These are phyloP conservation scores for Pseudomugil gertrudae DNA, from an alignment of 2,797 vertebrate species.

Conservation along the genomic window DNA sequence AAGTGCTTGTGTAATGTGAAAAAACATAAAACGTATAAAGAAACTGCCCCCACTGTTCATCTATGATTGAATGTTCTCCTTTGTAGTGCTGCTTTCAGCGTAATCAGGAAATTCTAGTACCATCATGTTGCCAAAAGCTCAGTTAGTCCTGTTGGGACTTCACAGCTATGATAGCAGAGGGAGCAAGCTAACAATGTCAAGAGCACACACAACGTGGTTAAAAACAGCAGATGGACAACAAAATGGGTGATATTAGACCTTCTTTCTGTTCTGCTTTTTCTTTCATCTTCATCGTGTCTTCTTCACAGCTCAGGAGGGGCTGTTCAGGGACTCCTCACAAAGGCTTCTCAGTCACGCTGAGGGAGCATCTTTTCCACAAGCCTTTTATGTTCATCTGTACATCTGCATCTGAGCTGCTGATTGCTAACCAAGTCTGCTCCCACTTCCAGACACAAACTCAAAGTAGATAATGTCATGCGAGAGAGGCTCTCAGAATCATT, in stretches of 20 bases:
- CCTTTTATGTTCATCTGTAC: slow-evolving; percentile 52
- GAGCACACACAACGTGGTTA: slow-evolving; percentile 45
- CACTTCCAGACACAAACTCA: slow-evolving; percentile 30
- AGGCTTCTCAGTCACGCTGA: slow-evolving; percentile 62
- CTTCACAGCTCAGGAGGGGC: slow-evolving; percentile 44
- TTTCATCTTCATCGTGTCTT: slow-evolving; percentile 69
- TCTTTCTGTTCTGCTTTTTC: slow-evolving; percentile 46
- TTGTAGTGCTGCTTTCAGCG: slow-evolving; percentile 21
- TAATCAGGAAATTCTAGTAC: slow-evolving; percentile 33
- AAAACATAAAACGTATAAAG: not conserved
- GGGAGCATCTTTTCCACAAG: slow-evolving; percentile 56
- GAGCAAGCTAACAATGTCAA: slow-evolving; percentile 53
- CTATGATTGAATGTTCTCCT: slow-evolving; percentile 17
- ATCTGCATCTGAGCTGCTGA: slow-evolving; percentile 61
- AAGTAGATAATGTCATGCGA: slow-evolving; percentile 50
- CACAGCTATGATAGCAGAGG: slow-evolving; percentile 67
- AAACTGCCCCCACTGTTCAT: not conserved
- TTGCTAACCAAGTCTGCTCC: slow-evolving; percentile 47
- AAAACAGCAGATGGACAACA: slow-evolving; percentile 78
- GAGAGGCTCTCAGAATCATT: slow-evolving; percentile 52
- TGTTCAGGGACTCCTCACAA: slow-evolving; percentile 57
- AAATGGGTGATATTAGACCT: slow-evolving; percentile 59
- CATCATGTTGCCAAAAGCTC: slow-evolving; percentile 17
- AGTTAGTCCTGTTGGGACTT: slow-evolving; percentile 44
- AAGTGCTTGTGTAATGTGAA: slow-evolving; percentile 14